Evolutionary conservation across 2,888 invertebrate genomes (phyloP), one percentile per base, ranked within the genome.

Genomic region (Nomada fucata): DNA sequence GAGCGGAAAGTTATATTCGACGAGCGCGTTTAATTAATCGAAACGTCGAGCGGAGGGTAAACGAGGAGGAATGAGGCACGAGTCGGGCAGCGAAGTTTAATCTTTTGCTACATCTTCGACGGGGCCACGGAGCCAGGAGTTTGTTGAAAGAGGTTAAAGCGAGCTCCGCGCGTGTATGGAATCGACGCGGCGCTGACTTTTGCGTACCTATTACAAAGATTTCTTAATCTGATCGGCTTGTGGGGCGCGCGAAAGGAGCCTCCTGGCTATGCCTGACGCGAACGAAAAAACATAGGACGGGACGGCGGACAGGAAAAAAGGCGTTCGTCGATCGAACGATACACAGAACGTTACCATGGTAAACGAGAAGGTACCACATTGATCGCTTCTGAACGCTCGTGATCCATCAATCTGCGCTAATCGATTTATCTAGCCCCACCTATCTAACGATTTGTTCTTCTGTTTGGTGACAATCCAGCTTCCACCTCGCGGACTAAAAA

Each of bases 331-430:
- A 84, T 84, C 59, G 81, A 60, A 67, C 73, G 84, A 84, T 76
- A 79, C 68, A 73, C 61, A 15, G 67, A 23, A 73, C 60, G 63
- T 55, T 59, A 36, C 70, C 68, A 78, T 67, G 75, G 68, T 80
- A 72, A 76, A 80, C 64, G 84, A 84, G 84, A 76, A 71, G 71
- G 77, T 68, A 81, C 76, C 68, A 61, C 64, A 61, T 47, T 53
- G 77, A 85, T 85, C 84, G 79, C 44, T 72, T 42, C 36, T 68
- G 78, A 75, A 84, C 67, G 69, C 69, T 78, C 72, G 85, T 80
- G 85, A 87, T 87, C 85, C 82, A 87, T 87, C 85, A 87, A 87
- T 83, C 74, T 83, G 76, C 83, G 85, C 61, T 63, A 76, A 52
- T 73, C 59, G 65, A 42, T 64, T 36, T 78, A 76, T 76, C 76